Base-by-base conservation (phyloP, 2,888 invertebrate genomes). In the Sylvicola cinctus region DNA sequence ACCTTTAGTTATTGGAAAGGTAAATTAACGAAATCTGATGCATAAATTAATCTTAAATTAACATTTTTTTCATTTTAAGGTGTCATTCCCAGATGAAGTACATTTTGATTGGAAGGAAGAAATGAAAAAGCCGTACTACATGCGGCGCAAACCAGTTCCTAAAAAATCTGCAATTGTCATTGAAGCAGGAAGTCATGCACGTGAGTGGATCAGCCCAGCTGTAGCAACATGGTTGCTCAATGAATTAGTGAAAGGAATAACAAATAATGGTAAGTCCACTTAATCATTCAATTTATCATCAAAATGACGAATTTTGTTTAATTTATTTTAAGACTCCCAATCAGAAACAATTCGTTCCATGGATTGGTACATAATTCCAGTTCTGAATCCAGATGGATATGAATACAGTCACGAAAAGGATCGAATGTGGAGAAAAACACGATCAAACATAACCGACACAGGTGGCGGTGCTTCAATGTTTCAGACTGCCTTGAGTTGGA, bases 141-240 rank as follows among this genome's bases (percentile, higher is more conserved):
- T 30, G 15, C 13, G 17, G 8, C 23, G 25, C 20, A 17, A 31
- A 17, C 14, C 16, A 8, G 61, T 63, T 36, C 65, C 63, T 49
- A 61, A 59, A 40, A 78, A 78, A 42, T 74, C 76, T 3, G 74
- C 73, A 0, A 70, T 85, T 28, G 84, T 84, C 69, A 63, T 87
- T 23, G 85, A 85, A 47, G 81, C 75, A 8, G 83, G 84, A 1
- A 61, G 68, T 38, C 76, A 78, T 46, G 76, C 74, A 2, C 54
- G 73, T 43, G 83, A 83, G 55, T 83, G 83, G 83, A 77, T 83
- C 43, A 67, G 77, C 2, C 75, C 79, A 1, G 79, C 83, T 0
- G 72, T 74, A 1, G 70, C 75, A 28, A 71, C 75, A 14, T 79
- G 74, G 68, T 71, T 76, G 45, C 55, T 76, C 38, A 69, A 68